Base-by-base conservation (phyloP, 2,797 vertebrate species). In the Nyctibius grandis region DNA sequence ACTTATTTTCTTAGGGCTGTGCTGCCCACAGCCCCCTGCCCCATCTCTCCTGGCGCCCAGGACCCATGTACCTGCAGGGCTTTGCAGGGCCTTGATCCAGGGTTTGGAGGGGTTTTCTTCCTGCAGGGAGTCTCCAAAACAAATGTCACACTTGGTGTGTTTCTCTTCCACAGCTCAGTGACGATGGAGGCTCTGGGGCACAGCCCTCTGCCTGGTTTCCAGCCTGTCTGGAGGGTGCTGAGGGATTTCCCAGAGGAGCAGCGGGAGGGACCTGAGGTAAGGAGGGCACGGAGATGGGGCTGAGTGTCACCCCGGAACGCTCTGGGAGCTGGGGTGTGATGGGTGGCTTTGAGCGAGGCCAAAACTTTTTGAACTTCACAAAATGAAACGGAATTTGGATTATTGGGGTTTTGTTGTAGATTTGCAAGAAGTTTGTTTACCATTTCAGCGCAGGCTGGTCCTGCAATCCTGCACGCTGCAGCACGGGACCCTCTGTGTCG, bases 1-100 rank as follows among this genome's bases (percentile, higher is more conserved):
- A 12, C 40, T 84, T 7, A 9, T 75, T 83, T 47, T 45, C 76
- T 36, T 20, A 34, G 48, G 73, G n/a, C 29, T 91, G 1, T 34
- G 40, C 15, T 42, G 40, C 40, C 40, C 11, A 15, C 40, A 42
- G 40, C 40, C 40, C 40, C 15, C 15, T 42, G 40, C 40, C 15
- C 40, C 40, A 42, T 42, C 40, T 42, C 40, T 42, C 40, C 40
- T 42, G 40, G 11, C 0, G 4, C 50, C 31, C 15, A n/a, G 38
- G 29, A 40, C n/a, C 25, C 25, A 0, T 1, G 3, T 9, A 7
- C 33, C 20, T 23, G 5, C 0, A 53, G 4, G 47, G 2, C 59
- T n/a, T n/a, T 16, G 26, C 29, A 1, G 42, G 63, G 21, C 20
- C 25, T 51, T 6, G 28, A 2, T n/a, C 12, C 26, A 21, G 28